Percentiles rank a stretch among this genome's conserved stretches.
Evolutionary conservation across 2,113 vertebrate genomes (phyloP).

Genomic region (Clarias magur): DNA sequence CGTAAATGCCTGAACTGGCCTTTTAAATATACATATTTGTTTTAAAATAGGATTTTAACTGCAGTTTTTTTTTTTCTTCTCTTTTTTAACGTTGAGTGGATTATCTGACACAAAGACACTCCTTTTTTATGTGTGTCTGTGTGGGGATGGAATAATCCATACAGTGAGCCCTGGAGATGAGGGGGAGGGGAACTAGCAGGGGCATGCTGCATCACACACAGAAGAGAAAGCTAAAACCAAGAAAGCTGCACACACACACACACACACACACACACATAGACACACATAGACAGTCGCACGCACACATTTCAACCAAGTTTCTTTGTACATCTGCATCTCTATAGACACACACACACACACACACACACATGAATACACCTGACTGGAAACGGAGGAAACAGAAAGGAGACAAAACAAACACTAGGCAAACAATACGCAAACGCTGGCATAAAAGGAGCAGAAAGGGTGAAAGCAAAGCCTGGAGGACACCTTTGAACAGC

Average conservation of each 20-base stretch:
- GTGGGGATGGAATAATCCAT: conserved; percentile 22
- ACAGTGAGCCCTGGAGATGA: background rate
- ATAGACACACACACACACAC: background rate
- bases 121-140: conserved; percentile 1
- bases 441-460: background rate
- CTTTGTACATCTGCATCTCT: background rate
- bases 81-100: background rate
- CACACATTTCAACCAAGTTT: background rate
- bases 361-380: background rate
- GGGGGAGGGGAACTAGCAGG: conserved; percentile 18
- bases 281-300: too few species aligned
- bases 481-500: conserved; percentile 1
- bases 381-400: conserved; percentile 11
- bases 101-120: conserved; percentile 6
- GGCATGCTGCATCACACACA: conserved; percentile 20
- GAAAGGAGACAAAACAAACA: conserved; percentile 14
- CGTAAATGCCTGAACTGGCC: background rate
- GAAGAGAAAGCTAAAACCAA: conserved; percentile 18
- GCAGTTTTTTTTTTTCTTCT: background rate
- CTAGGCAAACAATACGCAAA: conserved; percentile 14
- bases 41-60: background rate
- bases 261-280: background rate
- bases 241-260: conserved; percentile 3
- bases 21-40: background rate
- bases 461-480: conserved; percentile 21